A percentile compares a stretch with the other conserved stretches of the same genome.
Evolutionary conservation across 2,888 invertebrate species (phyloP).

Genomic region (Synergus laeviventris): DNA sequence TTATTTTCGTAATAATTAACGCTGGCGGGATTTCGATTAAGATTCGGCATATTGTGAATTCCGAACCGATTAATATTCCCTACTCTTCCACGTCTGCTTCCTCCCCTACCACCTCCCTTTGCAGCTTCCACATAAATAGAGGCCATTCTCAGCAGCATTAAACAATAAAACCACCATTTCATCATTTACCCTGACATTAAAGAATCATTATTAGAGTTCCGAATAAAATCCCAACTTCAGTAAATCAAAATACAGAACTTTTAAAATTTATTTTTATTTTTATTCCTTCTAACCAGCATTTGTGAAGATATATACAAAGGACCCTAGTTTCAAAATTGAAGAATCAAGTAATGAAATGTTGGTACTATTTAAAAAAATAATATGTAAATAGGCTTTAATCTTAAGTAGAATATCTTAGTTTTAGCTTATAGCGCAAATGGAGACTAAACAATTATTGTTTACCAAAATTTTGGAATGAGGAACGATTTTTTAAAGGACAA

Average conservation of each 20-base stretch:
- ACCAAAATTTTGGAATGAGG: neutral
- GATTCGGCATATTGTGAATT: slow-evolving; percentile 75
- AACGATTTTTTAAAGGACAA: neutral
- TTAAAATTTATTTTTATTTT: too few species aligned
- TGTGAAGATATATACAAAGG: too few species aligned
- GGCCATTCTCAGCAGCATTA: slow-evolving; percentile 58
- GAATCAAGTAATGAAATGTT: too few species aligned
- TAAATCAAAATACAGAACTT: neutral
- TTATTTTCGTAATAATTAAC: slow-evolving; percentile 81
- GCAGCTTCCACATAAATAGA: slow-evolving; percentile 54
- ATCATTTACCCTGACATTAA: slow-evolving; percentile 55
- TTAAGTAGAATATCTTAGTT: too few species aligned
- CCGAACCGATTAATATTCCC: slow-evolving; percentile 37
- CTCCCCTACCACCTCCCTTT: slow-evolving; percentile 53
- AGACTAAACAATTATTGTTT: neutral
- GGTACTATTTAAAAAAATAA: too few species aligned
- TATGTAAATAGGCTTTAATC: too few species aligned
- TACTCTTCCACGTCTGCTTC: slow-evolving; percentile 47
- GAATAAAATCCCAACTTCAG: neutral
- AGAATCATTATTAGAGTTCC: slow-evolving; percentile 1
- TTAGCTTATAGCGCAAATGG: too few species aligned
- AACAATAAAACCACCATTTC: slow-evolving; percentile 59
- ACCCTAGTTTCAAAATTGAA: too few species aligned
- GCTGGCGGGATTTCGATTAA: slow-evolving; percentile 79
- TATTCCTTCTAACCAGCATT: too few species aligned